Evolutionary conservation across 53 echinoderm and acorn worm genomes (phyloP).

Genomic region (Apostichopus leukothele): DNA sequence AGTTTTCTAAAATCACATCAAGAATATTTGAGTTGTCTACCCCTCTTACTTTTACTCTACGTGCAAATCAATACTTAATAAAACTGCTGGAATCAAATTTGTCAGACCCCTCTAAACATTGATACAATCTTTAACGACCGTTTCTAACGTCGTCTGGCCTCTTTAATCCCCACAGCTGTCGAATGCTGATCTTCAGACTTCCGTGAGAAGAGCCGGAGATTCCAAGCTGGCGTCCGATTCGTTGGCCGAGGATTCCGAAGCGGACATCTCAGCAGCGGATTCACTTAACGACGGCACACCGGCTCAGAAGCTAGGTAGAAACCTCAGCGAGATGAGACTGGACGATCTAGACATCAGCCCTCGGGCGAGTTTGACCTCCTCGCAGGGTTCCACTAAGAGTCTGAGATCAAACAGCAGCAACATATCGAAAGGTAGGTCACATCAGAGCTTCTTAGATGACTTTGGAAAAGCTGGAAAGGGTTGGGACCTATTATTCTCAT

Average conservation of each 20-base stretch:
- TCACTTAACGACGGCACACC: conserved; percentile 28
- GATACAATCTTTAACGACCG: too few relatives aligned
- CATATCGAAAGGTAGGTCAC: conserved; percentile 54
- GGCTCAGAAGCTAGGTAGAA: background rate
- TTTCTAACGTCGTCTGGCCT: too few relatives aligned
- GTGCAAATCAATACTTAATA: too few relatives aligned
- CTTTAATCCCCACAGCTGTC: conserved; percentile 12
- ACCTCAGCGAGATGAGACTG: conserved; percentile 61
- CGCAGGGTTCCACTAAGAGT: conserved; percentile 45
- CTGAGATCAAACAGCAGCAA: conserved; percentile 59
- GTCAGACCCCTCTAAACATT: too few relatives aligned
- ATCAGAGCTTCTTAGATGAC: background rate
- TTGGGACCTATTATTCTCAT: too few relatives aligned
- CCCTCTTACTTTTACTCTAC: too few relatives aligned
- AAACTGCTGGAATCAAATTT: too few relatives aligned
- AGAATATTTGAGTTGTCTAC: too few relatives aligned
- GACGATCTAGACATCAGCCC: conserved; percentile 65
- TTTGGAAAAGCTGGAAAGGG: background rate
- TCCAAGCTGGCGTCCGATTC: background rate
- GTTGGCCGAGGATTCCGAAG: background rate
- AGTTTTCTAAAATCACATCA: too few relatives aligned
- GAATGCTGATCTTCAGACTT: background rate
- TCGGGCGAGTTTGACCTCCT: conserved; percentile 42
- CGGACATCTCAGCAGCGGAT: conserved; percentile 18
- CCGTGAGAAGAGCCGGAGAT: background rate